These are phyloP conservation scores for Spinus olivaceus DNA, from an alignment of 2,797 vertebrate species.

Conservation along the genomic window DNA sequence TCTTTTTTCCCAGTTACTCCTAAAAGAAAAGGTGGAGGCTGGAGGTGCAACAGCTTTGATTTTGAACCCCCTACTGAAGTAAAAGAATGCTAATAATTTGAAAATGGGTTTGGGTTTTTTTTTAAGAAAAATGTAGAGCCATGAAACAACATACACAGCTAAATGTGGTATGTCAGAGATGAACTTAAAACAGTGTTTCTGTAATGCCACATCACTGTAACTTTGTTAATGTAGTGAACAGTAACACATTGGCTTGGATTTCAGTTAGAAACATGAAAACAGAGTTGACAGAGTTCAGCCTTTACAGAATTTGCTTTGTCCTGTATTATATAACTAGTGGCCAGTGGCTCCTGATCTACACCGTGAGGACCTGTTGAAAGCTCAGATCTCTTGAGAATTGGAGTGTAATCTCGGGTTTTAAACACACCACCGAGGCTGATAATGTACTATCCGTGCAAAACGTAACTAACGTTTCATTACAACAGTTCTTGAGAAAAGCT, in stretches of 20 bases:
- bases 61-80: neutral
- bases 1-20: slow-evolving; percentile 21
- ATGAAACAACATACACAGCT: neutral
- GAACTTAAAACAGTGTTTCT: slow-evolving; percentile 42
- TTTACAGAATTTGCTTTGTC: slow-evolving; percentile 12
- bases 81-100: neutral
- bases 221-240: slow-evolving; percentile 12
- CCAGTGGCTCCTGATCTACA: neutral
- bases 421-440: neutral
- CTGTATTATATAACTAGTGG: neutral
- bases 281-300: neutral
- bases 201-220: neutral
- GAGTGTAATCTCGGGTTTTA: neutral
- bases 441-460: neutral
- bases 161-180: slow-evolving; percentile 12
- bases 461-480: neutral
- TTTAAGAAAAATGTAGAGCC: slow-evolving; percentile 1
- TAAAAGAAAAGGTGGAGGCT: neutral
- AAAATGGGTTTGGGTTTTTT: neutral
- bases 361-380: neutral
- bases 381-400: neutral
- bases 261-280: neutral
- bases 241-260: neutral
- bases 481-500: neutral
- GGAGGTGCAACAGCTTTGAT: neutral